phyloP scores from a whole-genome alignment of 2,888 invertebrate species.

The Timandra comae region DNA sequence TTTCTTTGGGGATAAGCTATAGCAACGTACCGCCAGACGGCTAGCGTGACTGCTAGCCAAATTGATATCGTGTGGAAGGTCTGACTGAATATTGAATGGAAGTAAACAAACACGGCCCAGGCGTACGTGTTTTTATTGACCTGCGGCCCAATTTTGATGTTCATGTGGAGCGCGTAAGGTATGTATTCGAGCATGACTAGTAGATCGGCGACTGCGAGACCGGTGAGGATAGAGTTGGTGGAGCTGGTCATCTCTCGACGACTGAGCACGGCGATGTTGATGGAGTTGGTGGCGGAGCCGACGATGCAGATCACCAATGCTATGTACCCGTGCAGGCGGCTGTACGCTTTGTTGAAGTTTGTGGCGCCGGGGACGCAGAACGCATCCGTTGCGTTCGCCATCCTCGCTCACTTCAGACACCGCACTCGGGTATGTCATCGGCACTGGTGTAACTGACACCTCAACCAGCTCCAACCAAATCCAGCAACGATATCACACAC shows the following conservation, averaged over 20 bases:
- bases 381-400: slow-evolving; percentile 63
- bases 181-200: slow-evolving; percentile 97
- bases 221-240: slow-evolving; percentile 93
- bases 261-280: slow-evolving; percentile 93
- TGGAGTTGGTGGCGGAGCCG: slow-evolving; percentile 92
- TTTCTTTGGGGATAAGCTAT: slow-evolving; percentile 89
- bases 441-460: slow-evolving; percentile 17
- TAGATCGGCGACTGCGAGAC: slow-evolving; percentile 92
- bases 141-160: slow-evolving; percentile 78
- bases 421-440: slow-evolving; percentile 33
- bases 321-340: slow-evolving; percentile 87
- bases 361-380: slow-evolving; percentile 77
- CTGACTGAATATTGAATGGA: slow-evolving; percentile 93
- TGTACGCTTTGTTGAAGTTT: slow-evolving; percentile 80
- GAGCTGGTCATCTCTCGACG: slow-evolving; percentile 93
- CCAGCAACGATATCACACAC: background rate
- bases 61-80: slow-evolving; percentile 94
- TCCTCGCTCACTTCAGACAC: slow-evolving; percentile 32
- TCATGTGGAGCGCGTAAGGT: slow-evolving; percentile 90
- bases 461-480: slow-evolving; percentile 7
- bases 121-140: slow-evolving; percentile 78
- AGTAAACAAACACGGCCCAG: slow-evolving; percentile 90
- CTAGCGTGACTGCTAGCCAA: slow-evolving; percentile 93
- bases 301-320: slow-evolving; percentile 91
- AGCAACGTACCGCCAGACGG: slow-evolving; percentile 94